A percentile compares a stretch with the other conserved stretches of the same genome.
phyloP scores from a whole-genome alignment of 2,797 vertebrate species.

The Alfaro cultratus region DNA sequence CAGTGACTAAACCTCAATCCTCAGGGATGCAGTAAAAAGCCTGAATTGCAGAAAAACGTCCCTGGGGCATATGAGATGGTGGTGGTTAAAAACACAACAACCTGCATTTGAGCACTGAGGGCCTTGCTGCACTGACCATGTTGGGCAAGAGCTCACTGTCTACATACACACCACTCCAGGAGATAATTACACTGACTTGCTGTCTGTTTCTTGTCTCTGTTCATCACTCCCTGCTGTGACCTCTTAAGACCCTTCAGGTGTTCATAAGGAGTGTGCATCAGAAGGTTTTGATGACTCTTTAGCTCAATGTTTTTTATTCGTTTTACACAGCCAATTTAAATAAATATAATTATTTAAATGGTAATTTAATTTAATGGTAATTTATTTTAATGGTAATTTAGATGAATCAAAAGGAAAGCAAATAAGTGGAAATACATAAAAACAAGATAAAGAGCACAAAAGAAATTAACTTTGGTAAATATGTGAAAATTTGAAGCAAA shows the following conservation, averaged over 20 bases:
- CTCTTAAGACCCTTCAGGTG: slow-evolving; percentile 51
- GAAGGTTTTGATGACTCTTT: slow-evolving; percentile 35
- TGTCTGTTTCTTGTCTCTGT: slow-evolving; percentile 65
- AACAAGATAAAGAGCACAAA: too few relatives aligned
- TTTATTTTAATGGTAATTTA: slow-evolving; percentile 32
- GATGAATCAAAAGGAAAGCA: background rate
- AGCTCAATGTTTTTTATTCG: slow-evolving; percentile 30
- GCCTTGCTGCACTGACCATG: slow-evolving; percentile 57
- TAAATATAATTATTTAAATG: slow-evolving; percentile 49
- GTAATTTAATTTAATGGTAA: background rate
- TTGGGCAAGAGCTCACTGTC: slow-evolving; percentile 57
- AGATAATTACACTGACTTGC: slow-evolving; percentile 78
- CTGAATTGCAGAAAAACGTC: slow-evolving; percentile 76
- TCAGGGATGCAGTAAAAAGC: slow-evolving; percentile 65
- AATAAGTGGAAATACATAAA: background rate
- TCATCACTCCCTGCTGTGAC: slow-evolving; percentile 69
- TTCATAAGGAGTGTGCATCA: slow-evolving; percentile 14
- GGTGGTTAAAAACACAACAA: slow-evolving; percentile 61
- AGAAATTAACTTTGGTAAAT: background rate
- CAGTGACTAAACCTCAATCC: slow-evolving; percentile 73
- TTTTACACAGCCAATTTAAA: slow-evolving; percentile 44
- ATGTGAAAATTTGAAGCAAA: background rate
- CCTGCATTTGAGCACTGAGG: slow-evolving; percentile 68
- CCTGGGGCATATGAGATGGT: slow-evolving; percentile 50
- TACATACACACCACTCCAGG: slow-evolving; percentile 72